A percentile compares a stretch with the other conserved stretches of the same genome.
phyloP scores from a whole-genome alignment of 2,888 invertebrate genomes.

The Oasisia sp. region DNA sequence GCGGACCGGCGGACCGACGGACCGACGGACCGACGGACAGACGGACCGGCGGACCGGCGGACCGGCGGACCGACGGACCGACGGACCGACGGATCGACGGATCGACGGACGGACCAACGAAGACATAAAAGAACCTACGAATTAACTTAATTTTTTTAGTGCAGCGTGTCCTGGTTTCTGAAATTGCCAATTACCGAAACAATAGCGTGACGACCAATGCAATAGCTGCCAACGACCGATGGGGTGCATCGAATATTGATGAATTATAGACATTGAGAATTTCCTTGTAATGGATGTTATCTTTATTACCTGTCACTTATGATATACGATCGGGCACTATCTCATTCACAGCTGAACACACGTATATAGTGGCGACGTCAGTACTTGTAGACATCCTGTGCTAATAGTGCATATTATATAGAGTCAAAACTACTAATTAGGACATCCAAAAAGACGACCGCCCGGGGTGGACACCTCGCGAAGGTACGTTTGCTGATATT shows the following conservation, averaged over 20 bases:
- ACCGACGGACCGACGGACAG: too few relatives aligned
- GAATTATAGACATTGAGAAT: not conserved
- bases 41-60: too few relatives aligned
- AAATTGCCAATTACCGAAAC: not conserved
- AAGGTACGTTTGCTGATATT: too few relatives aligned
- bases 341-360: not conserved
- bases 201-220: not conserved
- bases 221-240: not conserved
- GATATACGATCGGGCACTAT: not conserved
- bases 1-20: too few relatives aligned
- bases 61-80: too few relatives aligned
- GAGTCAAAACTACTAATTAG: not conserved
- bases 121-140: too few relatives aligned
- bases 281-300: not conserved
- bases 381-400: not conserved
- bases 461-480: not conserved
- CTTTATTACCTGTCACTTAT: conserved; percentile 7
- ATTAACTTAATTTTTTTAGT: too few relatives aligned
- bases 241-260: not conserved
- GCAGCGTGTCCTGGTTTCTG: too few relatives aligned
- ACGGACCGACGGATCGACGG: too few relatives aligned
- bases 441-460: not conserved
- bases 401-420: not conserved
- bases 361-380: not conserved
- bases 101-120: too few relatives aligned